A percentile compares a stretch with the other conserved stretches of the same genome.
These are phyloP conservation scores for Epinotia nisella DNA, from an alignment of 2,888 invertebrate species.

Conservation along the genomic window DNA sequence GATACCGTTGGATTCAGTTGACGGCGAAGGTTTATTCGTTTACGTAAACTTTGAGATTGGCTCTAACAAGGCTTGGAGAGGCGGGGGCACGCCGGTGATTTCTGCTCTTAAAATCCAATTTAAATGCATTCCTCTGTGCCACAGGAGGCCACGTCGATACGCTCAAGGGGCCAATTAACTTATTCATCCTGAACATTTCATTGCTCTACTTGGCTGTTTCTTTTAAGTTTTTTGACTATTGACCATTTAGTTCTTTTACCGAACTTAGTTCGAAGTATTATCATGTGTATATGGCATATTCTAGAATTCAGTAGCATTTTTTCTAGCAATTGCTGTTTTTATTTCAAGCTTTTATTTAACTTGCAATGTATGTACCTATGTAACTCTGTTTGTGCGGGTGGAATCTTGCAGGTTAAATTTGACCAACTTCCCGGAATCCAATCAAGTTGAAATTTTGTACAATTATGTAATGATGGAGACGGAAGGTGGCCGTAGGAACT, in stretches of 20 bases:
- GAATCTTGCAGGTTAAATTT: too few relatives aligned
- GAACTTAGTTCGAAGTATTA: slow-evolving; percentile 5
- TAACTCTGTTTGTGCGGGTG: too few relatives aligned
- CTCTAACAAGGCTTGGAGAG: slow-evolving; percentile 81
- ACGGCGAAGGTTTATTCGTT: slow-evolving; percentile 80
- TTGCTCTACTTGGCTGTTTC: slow-evolving; percentile 78
- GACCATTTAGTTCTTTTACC: slow-evolving; percentile 55
- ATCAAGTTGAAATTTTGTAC: too few relatives aligned
- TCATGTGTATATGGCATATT: neutral
- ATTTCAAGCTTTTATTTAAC: too few relatives aligned
- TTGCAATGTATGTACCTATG: too few relatives aligned
- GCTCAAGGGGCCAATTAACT: slow-evolving; percentile 83
- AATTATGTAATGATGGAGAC: too few relatives aligned
- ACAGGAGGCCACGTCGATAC: slow-evolving; percentile 81
- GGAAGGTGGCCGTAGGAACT: too few relatives aligned
- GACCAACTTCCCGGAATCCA: too few relatives aligned
- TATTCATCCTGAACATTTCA: slow-evolving; percentile 85
- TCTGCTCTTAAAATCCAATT: slow-evolving; percentile 85
- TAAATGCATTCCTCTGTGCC: slow-evolving; percentile 85
- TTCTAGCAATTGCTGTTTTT: neutral
- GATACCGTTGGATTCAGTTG: slow-evolving; percentile 77
- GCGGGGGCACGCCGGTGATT: slow-evolving; percentile 79
- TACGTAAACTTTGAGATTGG: slow-evolving; percentile 84
- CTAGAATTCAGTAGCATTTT: neutral
- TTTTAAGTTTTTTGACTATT: slow-evolving; percentile 61